These are phyloP conservation scores for Torymus texanus DNA, from an alignment of 2,888 invertebrate genomes.

Conservation along the genomic window DNA sequence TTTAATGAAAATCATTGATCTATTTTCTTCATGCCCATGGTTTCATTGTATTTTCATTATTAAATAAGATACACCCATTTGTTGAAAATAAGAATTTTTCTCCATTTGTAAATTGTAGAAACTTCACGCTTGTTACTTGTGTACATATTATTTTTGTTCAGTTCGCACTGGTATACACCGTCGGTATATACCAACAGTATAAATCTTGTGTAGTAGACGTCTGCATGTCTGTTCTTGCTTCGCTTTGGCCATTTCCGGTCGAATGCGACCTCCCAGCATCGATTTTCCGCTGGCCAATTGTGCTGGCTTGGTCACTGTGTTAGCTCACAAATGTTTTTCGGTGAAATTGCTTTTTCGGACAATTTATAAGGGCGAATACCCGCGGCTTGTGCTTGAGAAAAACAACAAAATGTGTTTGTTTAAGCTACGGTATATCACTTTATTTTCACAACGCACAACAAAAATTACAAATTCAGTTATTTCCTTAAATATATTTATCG, in stretches of 20 bases:
- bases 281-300: conserved; percentile 36
- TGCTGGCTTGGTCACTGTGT: conserved; percentile 20
- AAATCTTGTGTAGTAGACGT: conserved; percentile 34
- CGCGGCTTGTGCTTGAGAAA: not conserved
- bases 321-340: conserved; percentile 17
- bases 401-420: not conserved
- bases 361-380: conserved; percentile 7
- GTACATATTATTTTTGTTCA: conserved; percentile 8
- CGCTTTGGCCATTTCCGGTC: conserved; percentile 40
- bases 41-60: not conserved
- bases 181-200: not conserved
- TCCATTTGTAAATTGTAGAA: not conserved
- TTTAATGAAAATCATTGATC: too few relatives aligned
- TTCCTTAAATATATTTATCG: too few relatives aligned
- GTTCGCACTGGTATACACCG: conserved; percentile 4
- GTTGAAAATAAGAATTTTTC: conserved; percentile 16
- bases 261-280: conserved; percentile 43
- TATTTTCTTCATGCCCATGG: too few relatives aligned
- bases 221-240: conserved; percentile 54
- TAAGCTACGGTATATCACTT: too few relatives aligned
- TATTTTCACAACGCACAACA: too few relatives aligned
- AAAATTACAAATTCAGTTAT: too few relatives aligned
- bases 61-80: not conserved
- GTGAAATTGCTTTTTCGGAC: conserved; percentile 42
- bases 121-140: conserved; percentile 2